Base-by-base conservation (phyloP, 2,888 invertebrate genomes). In the Zelleria hepariella region DNA sequence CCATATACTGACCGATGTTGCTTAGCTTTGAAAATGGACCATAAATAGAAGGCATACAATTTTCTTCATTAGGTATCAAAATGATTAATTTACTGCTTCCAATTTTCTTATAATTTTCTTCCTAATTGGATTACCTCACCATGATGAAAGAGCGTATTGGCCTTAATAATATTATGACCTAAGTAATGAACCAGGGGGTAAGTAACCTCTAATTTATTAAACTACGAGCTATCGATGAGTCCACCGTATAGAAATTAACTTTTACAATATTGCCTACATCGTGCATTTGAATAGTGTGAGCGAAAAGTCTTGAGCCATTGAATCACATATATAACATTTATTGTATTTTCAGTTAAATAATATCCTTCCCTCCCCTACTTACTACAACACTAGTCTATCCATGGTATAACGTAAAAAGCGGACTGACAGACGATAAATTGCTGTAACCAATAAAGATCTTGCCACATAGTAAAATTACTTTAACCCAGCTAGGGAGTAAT, bases 221-320 rank as follows among this genome's bases (percentile, higher is more conserved):
- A n/a, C n/a, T n/a, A n/a, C n/a, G n/a, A n/a, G n/a, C n/a, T n/a
- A n/a, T n/a, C 80, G 77, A 76, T 74, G 7, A 72, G 76, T 72
- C 32, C 76, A 84, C 81, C 78, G 79, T 80, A 84, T 78, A 86
- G 76, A 81, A 87, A 87, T 87, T 87, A 87, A 83, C 81, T 78
- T 84, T 72, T 73, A 73, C 74, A 73, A 77, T 82, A 84, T 80
- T 84, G 76, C 77, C 76, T 74, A 76, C 75, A 72, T 75, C 74
- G 74, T 85, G 80, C 78, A 80, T 78, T 75, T 74, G 66, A 67
- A 64, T 74, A 75, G 60, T 8, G 24, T 25, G 65, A 62, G 54
- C 3, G 27, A 62, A 60, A 47, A 1, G 53, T 69, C 59, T 82
- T 82, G 80, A 74, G 7, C 24, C 5, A n/a, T n/a, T 49, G 21